These are phyloP conservation scores for Phylloscopus trochiloides DNA, from an alignment of 2,113 vertebrate genomes.

Conservation along the genomic window DNA sequence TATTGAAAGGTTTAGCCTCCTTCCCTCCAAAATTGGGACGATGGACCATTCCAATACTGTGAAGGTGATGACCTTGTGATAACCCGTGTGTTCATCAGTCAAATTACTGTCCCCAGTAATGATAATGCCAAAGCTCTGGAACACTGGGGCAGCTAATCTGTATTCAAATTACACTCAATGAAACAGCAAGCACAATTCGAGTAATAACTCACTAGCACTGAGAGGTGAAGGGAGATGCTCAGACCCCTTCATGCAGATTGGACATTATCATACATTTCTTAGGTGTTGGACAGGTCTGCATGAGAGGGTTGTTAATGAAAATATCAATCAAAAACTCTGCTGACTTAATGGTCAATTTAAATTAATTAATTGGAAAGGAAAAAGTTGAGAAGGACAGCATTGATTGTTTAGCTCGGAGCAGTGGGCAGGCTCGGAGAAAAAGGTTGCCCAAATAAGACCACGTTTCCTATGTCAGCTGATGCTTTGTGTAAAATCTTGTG, in stretches of 20 bases:
- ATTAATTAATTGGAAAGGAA: conserved; percentile 88
- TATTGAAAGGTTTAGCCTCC: conserved; percentile 75
- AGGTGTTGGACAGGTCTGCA: conserved; percentile 85
- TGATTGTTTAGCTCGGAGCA: conserved; percentile 64
- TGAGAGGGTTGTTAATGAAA: conserved; percentile 84
- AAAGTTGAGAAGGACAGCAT: conserved; percentile 71
- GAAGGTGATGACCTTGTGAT: conserved; percentile 91
- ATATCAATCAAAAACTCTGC: conserved; percentile 88
- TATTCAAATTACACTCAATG: conserved; percentile 91
- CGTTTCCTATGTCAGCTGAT: not conserved
- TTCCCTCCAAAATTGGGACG: conserved; percentile 67
- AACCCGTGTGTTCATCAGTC: conserved; percentile 90
- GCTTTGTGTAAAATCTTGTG: not conserved
- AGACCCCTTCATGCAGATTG: conserved; percentile 77
- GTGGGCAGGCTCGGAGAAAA: not conserved
- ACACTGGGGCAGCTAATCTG: conserved; percentile 90
- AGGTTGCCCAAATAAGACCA: conserved; percentile 20
- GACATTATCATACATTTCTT: conserved; percentile 87
- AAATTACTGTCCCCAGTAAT: conserved; percentile 86
- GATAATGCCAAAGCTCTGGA: conserved; percentile 87
- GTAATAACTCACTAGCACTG: conserved; percentile 84
- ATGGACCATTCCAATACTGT: conserved; percentile 62
- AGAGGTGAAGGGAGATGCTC: conserved; percentile 75
- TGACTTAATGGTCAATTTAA: conserved; percentile 90
- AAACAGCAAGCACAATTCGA: conserved; percentile 75